Base-by-base conservation (phyloP, 2,888 invertebrate genomes). In the Ormyrus thymus region DNA sequence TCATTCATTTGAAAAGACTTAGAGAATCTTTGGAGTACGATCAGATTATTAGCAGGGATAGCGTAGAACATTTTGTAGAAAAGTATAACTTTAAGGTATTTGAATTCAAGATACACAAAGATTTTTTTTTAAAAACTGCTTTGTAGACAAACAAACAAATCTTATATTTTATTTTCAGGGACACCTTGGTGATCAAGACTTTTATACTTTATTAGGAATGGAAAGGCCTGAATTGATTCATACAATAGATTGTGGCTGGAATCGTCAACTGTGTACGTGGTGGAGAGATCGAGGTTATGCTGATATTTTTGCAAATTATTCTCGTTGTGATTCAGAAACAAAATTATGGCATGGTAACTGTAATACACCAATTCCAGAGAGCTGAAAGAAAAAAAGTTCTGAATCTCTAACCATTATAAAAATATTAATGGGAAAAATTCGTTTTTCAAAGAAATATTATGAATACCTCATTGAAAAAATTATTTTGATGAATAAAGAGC, bases 101-200 rank as follows among this genome's bases (percentile, higher is more conserved):
- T 58, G 10, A 46, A 58, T 29, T 29, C 29, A 29, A 29, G 29
- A 29, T 29, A 29, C 4, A 29, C 4, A 29, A 29, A 29, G 29
- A 29, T 29, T 29, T 29, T 29, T 29, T 29, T 29, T 29, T 29
- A 3, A 29, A 29, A 29, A 29, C 4, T 1, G 29, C 29, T 29
- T 29, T 29, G 1, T 29, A 29, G 3, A 1, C 29, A 61, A n/a
- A 56, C 29, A 65, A n/a, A 55, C n/a, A 45, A 55, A 48, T 61
- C 58, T 69, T 48, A 29, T 71, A 59, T 76, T 50, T 50, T 43
- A 48, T 68, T 83, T 88, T 56, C 84, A 91, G 89, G 95, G 95
- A 3, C 95, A 96, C 88, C 91, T 96, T 48, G 96, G 96, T 0
- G 96, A 96, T 89, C 96, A 96, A 89, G 96, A 96, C 90, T 95